phyloP scores from a whole-genome alignment of 2,888 invertebrate genomes.

The Caenorhabditis zanzibari region DNA sequence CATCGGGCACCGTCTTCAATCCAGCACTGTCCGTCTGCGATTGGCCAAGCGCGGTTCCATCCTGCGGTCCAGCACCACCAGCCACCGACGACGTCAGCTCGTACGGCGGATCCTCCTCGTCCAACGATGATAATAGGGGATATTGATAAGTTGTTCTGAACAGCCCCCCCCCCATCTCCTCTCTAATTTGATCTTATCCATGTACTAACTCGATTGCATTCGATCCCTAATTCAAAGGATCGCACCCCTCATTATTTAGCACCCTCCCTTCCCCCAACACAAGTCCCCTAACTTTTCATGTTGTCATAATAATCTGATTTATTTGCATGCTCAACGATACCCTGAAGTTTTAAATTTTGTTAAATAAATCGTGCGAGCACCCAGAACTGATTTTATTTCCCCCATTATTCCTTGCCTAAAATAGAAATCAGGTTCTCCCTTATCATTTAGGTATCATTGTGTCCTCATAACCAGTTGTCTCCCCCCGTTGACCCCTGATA shows the following conservation, averaged over 20 bases:
- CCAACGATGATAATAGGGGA: conserved; percentile 43
- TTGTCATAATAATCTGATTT: conserved; percentile 69
- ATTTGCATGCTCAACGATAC: conserved; percentile 67
- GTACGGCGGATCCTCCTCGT: conserved; percentile 27
- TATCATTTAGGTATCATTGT: neutral
- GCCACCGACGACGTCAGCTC: neutral
- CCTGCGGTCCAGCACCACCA: conserved; percentile 40
- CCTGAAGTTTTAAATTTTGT: conserved; percentile 63
- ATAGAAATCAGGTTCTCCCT: neutral
- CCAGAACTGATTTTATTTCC: neutral
- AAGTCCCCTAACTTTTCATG: conserved; percentile 60
- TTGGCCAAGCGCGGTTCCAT: conserved; percentile 73
- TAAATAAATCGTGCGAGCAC: conserved; percentile 65
- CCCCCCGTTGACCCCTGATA: conserved; percentile 13
- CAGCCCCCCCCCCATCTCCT: conserved; percentile 39
- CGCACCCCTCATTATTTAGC: conserved; percentile 23
- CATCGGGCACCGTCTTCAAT: conserved; percentile 78
- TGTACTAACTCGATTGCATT: conserved; percentile 52
- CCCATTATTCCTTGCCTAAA: neutral
- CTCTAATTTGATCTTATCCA: conserved; percentile 37
- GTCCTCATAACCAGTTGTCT: neutral
- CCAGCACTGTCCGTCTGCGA: conserved; percentile 79
- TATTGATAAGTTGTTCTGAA: conserved; percentile 58
- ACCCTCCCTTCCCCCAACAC: too few species aligned
- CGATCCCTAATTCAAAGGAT: conserved; percentile 15